A percentile compares a stretch with the other conserved stretches of the same genome.
phyloP scores from a whole-genome alignment of 2,113 vertebrate species.

The Platichthys flesus region DNA sequence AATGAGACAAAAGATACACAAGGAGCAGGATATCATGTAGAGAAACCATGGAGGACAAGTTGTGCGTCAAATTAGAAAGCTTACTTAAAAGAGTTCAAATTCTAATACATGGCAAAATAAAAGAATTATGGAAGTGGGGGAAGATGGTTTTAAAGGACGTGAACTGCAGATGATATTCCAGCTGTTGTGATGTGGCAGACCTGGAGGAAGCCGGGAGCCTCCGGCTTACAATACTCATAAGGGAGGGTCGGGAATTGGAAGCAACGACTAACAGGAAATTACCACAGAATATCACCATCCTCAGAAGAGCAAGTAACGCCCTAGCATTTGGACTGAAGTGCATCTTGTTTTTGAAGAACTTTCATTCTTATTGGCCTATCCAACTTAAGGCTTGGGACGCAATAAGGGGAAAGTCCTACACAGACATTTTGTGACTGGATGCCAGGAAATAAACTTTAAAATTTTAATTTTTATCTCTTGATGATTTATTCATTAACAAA shows the following conservation, averaged over 20 bases:
- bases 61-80: neutral
- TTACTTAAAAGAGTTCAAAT: neutral
- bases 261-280: constrained; percentile 69
- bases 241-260: constrained; percentile 71
- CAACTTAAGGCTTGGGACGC: neutral
- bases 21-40: neutral
- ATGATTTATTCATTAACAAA: neutral
- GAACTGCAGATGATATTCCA: constrained; percentile 33
- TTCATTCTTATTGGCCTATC: constrained; percentile 4
- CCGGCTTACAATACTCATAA: constrained; percentile 67
- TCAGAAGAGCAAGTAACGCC: constrained; percentile 28
- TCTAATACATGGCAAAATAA: neutral
- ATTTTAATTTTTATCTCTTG: too few species aligned
- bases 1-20: constrained; percentile 6
- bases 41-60: neutral
- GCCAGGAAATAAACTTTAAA: too few species aligned
- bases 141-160: constrained; percentile 2
- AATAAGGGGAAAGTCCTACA: neutral
- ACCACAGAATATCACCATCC: constrained; percentile 64
- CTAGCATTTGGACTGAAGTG: constrained; percentile 13
- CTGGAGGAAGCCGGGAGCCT: constrained; percentile 64
- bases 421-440: neutral
- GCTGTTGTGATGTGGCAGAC: constrained; percentile 70
- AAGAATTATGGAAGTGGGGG: neutral
- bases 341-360: neutral